Conservation (phyloP, 2,888 invertebrate genomes). For the Leucophora obtusa region DNA sequence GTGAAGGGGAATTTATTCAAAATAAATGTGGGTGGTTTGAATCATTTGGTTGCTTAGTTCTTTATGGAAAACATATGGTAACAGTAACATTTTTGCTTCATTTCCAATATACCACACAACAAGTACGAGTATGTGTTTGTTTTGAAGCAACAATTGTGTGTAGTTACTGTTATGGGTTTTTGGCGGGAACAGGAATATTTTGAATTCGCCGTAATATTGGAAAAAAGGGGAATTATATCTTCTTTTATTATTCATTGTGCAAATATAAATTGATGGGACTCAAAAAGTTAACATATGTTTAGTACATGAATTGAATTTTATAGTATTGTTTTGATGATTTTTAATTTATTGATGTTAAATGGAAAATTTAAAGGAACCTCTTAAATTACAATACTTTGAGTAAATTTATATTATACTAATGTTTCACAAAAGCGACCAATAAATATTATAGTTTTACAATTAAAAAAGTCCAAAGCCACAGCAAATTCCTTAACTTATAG, state of each 20-base stretch:
- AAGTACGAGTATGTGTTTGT: slow-evolving; percentile 3
- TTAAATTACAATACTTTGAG: no score
- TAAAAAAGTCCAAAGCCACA: no score
- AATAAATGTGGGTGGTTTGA: slow-evolving; percentile 28
- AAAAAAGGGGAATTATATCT: slow-evolving; percentile 42
- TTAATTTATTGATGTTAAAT: neutral
- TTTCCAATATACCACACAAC: no score
- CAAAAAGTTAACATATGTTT: slow-evolving; percentile 46
- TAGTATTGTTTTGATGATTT: slow-evolving; percentile 13
- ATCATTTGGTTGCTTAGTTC: slow-evolving; percentile 16
- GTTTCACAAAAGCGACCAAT: no score
- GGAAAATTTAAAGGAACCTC: neutral
- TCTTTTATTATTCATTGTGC: neutral
- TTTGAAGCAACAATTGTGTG: slow-evolving; percentile 61
- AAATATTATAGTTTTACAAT: no score
- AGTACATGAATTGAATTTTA: neutral
- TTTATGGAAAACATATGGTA: slow-evolving; percentile 58
- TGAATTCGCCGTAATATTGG: slow-evolving; percentile 55
- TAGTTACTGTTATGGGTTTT: slow-evolving; percentile 18
- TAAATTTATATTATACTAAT: no score
- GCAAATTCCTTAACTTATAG: no score
- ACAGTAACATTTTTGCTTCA: slow-evolving; percentile 47
- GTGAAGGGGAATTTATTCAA: neutral
- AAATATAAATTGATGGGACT: slow-evolving; percentile 15
- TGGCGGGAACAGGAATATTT: slow-evolving; percentile 45